phyloP scores from a whole-genome alignment of 2,888 invertebrate species.

The Cistogaster globosa region DNA sequence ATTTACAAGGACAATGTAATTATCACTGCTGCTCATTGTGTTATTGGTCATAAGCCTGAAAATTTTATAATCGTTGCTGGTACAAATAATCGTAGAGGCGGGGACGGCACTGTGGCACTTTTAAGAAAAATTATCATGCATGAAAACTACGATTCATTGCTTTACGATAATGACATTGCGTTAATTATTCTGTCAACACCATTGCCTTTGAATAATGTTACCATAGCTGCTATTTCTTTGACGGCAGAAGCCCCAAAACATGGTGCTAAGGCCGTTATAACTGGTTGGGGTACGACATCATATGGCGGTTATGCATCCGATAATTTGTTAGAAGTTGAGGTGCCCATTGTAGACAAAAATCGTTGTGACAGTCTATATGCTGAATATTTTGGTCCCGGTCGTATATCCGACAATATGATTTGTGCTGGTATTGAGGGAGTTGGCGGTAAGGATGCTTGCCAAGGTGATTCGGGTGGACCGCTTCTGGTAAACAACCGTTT shows the following conservation, averaged over 20 bases:
- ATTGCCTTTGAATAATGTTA: slow-evolving; percentile 77
- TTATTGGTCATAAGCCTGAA: slow-evolving; percentile 70
- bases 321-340: slow-evolving; percentile 76
- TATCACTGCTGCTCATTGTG: slow-evolving; percentile 80
- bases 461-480: slow-evolving; percentile 80
- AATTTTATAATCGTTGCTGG: slow-evolving; percentile 84
- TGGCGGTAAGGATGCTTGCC: slow-evolving; percentile 69
- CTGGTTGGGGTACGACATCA: slow-evolving; percentile 78
- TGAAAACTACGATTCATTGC: slow-evolving; percentile 81
- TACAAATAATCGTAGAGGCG: slow-evolving; percentile 82
- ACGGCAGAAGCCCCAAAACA: slow-evolving; percentile 66
- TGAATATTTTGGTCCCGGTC: slow-evolving; percentile 72
- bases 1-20: slow-evolving; percentile 72
- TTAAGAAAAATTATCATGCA: slow-evolving; percentile 84
- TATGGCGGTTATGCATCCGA: slow-evolving; percentile 73
- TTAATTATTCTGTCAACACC: slow-evolving; percentile 78
- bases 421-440: slow-evolving; percentile 77
- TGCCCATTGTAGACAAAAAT: slow-evolving; percentile 66
- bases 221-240: slow-evolving; percentile 76
- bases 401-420: slow-evolving; percentile 77
- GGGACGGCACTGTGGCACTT: slow-evolving; percentile 83
- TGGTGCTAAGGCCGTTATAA: slow-evolving; percentile 74
- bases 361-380: slow-evolving; percentile 74
- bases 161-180: slow-evolving; percentile 85
- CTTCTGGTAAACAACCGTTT: slow-evolving; percentile 74